Evolutionary conservation across 2,797 vertebrate species (phyloP).

Genomic region (Vultur gryphus): DNA sequence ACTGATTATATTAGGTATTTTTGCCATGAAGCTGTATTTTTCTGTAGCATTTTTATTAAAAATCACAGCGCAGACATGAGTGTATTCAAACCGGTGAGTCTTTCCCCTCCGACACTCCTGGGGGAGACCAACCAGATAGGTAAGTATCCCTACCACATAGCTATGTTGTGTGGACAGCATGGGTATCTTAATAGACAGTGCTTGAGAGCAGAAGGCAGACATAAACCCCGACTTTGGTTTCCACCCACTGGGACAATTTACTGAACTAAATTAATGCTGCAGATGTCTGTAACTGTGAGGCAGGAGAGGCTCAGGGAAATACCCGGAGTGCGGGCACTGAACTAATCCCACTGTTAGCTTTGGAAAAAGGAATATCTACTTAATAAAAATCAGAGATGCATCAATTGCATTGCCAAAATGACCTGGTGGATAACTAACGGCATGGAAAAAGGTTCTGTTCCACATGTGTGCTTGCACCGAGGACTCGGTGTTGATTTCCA

Average conservation of each 20-base stretch:
- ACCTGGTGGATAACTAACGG: background rate
- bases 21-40: background rate
- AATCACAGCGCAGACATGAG: background rate
- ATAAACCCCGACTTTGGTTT: background rate
- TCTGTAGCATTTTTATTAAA: background rate
- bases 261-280: background rate
- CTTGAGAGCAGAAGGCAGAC: background rate
- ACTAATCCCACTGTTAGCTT: background rate
- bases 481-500: background rate
- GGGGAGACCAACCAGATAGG: background rate
- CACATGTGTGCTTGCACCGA: background rate
- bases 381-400: background rate
- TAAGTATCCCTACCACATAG: fast-evolving
- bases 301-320: background rate
- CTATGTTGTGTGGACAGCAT: background rate
- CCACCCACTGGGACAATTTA: background rate
- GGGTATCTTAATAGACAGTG: fast-evolving
- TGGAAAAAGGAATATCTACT: background rate
- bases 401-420: background rate
- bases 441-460: background rate
- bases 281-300: background rate
- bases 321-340: background rate
- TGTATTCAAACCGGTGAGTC: background rate
- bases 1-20: background rate
- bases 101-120: background rate